A percentile compares a stretch with the other conserved stretches of the same genome.
These are phyloP conservation scores for Calameuta idolon DNA, from an alignment of 2,888 invertebrate genomes.

Conservation along the genomic window DNA sequence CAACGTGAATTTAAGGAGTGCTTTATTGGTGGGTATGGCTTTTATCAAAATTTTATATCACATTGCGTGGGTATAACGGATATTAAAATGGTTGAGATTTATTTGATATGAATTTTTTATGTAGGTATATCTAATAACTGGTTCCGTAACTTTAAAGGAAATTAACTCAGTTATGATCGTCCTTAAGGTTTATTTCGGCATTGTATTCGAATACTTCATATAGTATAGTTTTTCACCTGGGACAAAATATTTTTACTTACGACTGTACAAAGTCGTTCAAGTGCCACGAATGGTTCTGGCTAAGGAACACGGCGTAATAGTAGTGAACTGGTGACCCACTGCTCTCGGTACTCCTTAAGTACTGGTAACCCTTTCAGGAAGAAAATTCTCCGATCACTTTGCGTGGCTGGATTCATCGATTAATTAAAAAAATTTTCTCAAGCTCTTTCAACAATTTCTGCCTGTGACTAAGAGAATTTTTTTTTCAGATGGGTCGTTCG, in stretches of 20 bases:
- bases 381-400: slow-evolving; percentile 5
- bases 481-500: slow-evolving; percentile 47
- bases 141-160: neutral
- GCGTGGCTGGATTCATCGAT: neutral
- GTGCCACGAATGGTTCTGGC: slow-evolving; percentile 44
- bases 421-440: neutral
- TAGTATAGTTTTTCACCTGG: neutral
- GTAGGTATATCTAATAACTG: neutral
- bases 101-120: neutral
- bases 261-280: slow-evolving; percentile 44
- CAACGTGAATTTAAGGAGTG: slow-evolving; percentile 7
- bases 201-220: neutral
- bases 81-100: neutral
- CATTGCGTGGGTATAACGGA: too few relatives aligned
- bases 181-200: neutral
- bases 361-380: neutral
- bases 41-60: neutral
- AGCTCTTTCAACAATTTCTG: neutral
- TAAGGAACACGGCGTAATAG: slow-evolving; percentile 35
- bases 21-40: neutral
- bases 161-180: neutral
- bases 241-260: slow-evolving; percentile 32
- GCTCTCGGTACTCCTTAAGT: slow-evolving; percentile 17
- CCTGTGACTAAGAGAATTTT: slow-evolving; percentile 16
- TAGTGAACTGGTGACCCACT: slow-evolving; percentile 48